Evolutionary conservation across 2,888 invertebrate genomes (phyloP).

Genomic region (Chloroclystis v-ata): DNA sequence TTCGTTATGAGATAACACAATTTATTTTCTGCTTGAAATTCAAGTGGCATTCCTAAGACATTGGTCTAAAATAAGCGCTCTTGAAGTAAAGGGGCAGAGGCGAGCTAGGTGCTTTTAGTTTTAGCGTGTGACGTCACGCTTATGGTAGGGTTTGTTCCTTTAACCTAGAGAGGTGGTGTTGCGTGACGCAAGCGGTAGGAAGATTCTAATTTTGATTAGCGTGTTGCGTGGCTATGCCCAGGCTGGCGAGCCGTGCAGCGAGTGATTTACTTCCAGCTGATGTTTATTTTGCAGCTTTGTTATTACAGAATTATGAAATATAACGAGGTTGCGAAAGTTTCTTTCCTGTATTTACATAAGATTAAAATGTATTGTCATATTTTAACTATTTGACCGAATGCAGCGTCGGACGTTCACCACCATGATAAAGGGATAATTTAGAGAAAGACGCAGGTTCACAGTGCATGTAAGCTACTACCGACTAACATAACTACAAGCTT

Average conservation of each 20-base stretch:
- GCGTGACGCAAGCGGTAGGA: slow-evolving; percentile 50
- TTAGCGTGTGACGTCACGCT: slow-evolving; percentile 15
- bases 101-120: not conserved
- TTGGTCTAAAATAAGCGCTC: too few species aligned
- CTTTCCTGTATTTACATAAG: too few species aligned
- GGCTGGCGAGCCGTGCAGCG: slow-evolving; percentile 56
- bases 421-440: too few species aligned
- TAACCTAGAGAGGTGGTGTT: slow-evolving; percentile 11
- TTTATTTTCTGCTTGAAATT: not conserved
- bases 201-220: slow-evolving; percentile 68
- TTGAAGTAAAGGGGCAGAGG: too few species aligned
- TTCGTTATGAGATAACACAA: slow-evolving; percentile 2
- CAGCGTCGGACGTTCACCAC: too few species aligned
- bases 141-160: slow-evolving; percentile 2
- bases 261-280: slow-evolving; percentile 49
- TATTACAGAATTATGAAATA: slow-evolving; percentile 4
- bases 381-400: too few species aligned
- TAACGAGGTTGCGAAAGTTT: too few species aligned
- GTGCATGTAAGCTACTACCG: too few species aligned
- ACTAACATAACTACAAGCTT: too few species aligned
- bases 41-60: not conserved
- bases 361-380: too few species aligned
- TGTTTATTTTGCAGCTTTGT: slow-evolving; percentile 52
- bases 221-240: slow-evolving; percentile 51
- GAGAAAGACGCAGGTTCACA: too few species aligned